Percentiles rank a stretch among this genome's conserved stretches.
phyloP scores from a whole-genome alignment of 2,888 invertebrate genomes.

The Mantis religiosa region DNA sequence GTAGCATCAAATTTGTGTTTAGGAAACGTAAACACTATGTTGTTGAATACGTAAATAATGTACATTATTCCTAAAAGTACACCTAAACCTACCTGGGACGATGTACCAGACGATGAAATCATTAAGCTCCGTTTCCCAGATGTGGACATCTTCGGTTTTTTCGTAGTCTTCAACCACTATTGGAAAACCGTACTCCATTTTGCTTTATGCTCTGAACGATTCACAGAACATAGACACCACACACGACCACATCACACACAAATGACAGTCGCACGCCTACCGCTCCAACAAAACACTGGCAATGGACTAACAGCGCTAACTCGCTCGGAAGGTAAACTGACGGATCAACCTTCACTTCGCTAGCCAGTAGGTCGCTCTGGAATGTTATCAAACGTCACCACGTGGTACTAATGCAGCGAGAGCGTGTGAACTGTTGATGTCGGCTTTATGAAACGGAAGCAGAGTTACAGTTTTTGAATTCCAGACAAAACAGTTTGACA shows the following conservation, averaged over 20 bases:
- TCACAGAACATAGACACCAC: background rate
- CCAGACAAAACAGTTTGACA: background rate
- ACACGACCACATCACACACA: background rate
- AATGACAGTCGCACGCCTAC: background rate
- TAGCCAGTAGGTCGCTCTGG: background rate
- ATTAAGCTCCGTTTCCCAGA: conserved; percentile 41
- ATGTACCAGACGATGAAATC: conserved; percentile 45
- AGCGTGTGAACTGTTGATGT: background rate
- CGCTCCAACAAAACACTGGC: background rate
- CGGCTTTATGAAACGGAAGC: background rate
- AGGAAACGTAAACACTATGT: too few species aligned
- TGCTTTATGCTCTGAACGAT: background rate
- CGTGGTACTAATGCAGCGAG: background rate
- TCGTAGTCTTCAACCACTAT: conserved; percentile 38
- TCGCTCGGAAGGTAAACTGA: background rate
- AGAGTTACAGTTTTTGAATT: background rate
- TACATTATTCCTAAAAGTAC: too few species aligned
- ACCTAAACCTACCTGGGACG: conserved; percentile 34
- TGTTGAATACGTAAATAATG: too few species aligned
- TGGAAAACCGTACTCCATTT: conserved; percentile 34
- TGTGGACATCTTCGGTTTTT: conserved; percentile 39
- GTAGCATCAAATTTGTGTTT: too few species aligned
- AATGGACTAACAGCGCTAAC: background rate
- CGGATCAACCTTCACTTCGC: background rate
- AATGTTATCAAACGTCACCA: background rate